A percentile compares a stretch with the other conserved stretches of the same genome.
These are phyloP conservation scores for Alauda arvensis DNA, from an alignment of 2,797 vertebrate species.

Conservation along the genomic window DNA sequence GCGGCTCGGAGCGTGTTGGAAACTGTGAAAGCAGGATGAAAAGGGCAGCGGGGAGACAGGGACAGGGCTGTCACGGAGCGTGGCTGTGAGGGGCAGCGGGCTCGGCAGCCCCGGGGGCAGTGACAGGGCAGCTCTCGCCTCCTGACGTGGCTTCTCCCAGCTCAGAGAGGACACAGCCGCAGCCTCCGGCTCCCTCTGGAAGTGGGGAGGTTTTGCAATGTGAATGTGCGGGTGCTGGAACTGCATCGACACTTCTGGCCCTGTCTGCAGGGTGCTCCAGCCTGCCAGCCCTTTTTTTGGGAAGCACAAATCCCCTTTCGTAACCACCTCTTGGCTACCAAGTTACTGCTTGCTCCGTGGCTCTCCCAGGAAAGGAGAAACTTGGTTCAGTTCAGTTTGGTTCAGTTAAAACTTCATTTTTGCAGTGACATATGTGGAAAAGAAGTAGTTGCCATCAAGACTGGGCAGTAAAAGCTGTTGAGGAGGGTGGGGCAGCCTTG, in stretches of 20 bases:
- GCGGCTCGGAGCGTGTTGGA: neutral
- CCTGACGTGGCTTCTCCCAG: constrained; percentile 18
- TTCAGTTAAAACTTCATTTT: neutral
- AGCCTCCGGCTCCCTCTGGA: neutral
- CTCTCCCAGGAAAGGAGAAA: neutral
- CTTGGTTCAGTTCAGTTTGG: neutral
- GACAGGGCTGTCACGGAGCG: neutral
- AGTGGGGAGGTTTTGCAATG: neutral
- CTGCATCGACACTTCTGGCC: neutral
- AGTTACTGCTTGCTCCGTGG: neutral
- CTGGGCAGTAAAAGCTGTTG: neutral
- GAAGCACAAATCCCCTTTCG: neutral
- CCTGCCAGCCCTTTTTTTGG: neutral
- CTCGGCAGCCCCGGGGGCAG: neutral
- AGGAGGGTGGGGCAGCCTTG: neutral
- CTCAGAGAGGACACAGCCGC: neutral
- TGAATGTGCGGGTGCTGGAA: neutral
- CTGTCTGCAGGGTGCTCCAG: neutral
- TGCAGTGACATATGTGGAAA: neutral
- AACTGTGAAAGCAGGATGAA: neutral
- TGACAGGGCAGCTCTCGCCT: neutral
- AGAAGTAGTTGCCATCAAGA: neutral
- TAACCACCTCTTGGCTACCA: neutral
- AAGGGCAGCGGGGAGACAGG: neutral
- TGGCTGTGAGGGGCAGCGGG: neutral